Evolutionary conservation across 35 echinoderm and acorn worm species (phyloP), one percentile per base, ranked within the genome.

Genomic region (Strongylocentrotus purpuratus): DNA sequence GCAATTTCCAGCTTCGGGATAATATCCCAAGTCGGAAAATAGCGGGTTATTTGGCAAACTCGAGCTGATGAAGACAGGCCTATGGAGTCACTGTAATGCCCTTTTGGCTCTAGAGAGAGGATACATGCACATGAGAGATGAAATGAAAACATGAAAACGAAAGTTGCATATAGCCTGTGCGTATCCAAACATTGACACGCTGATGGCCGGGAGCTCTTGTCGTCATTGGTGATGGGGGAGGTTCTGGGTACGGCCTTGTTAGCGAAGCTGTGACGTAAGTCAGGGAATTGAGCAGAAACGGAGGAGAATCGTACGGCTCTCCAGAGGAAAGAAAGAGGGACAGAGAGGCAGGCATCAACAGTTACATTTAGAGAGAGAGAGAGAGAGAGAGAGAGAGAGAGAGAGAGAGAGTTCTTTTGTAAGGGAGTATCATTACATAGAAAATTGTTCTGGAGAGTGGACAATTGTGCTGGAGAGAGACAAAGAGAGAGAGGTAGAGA

Each of bases 121-220:
- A 78, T 55, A 78, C 28, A 7, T 78, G 7, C 65, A 28, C 65
- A 28, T n/a, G 65, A 78, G 25, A 78, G 28, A 78, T 78, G 20
- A 78, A 78, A 78, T 78, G 65, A 78, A 78, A 78, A 78, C 65
- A 78, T 28, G 65, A n/a, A 78, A 28, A 78, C n/a, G 65, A 78
- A 78, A 78, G 65, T n/a, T 28, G 65, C 18, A 78, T 78, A n/a
- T 78, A 78, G 20, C 65, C 65, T 28, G 20, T 28, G 20, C 65
- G 4, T 78, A 78, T 78, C 65, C 65, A 78, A 78, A 78, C 65
- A 78, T 28, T 78, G 65, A 78, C 65, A 78, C 8, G 65, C 65
- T 28, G 65, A 78, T 78, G 20, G 22, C 65, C 20, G 65, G 3
- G 65, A 28, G 65, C 65, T n/a, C 22, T 55, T 55, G 50, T 55